Percentiles rank a stretch among this genome's conserved stretches.
These are phyloP conservation scores for Acanthiza pusilla DNA, from an alignment of 2,797 vertebrate genomes.

Conservation along the genomic window DNA sequence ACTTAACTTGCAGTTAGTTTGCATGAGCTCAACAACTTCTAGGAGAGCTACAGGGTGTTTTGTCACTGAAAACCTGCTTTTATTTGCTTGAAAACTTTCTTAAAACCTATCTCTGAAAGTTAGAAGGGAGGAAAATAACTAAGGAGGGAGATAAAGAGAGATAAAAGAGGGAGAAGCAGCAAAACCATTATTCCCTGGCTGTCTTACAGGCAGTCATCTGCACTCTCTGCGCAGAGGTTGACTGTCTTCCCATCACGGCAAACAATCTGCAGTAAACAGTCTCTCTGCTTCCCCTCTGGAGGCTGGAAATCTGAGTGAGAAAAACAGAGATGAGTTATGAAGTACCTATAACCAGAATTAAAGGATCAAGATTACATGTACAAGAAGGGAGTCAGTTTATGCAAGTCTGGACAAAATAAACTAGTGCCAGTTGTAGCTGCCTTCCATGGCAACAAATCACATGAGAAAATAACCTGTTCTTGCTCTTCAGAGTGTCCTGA, in stretches of 20 bases:
- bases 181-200: neutral
- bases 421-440: neutral
- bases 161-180: neutral
- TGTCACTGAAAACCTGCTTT: neutral
- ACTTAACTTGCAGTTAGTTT: neutral
- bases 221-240: constrained; percentile 91
- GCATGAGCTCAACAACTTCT: neutral
- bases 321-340: neutral
- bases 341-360: neutral
- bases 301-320: constrained; percentile 82
- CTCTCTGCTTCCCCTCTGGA: constrained; percentile 86
- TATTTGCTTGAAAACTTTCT: neutral
- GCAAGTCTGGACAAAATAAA: neutral
- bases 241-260: constrained; percentile 90
- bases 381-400: neutral
- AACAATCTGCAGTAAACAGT: constrained; percentile 90
- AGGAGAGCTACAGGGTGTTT: neutral
- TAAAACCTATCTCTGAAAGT: neutral
- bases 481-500: neutral
- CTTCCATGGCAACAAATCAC: neutral
- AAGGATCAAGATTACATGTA: neutral
- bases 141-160: neutral
- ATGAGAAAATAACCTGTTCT: neutral
- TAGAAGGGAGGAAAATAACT: neutral
- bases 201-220: constrained; percentile 93